Base-by-base conservation (phyloP, 1,140 invertebrate species). In the Dermatophagoides farinae region DNA sequence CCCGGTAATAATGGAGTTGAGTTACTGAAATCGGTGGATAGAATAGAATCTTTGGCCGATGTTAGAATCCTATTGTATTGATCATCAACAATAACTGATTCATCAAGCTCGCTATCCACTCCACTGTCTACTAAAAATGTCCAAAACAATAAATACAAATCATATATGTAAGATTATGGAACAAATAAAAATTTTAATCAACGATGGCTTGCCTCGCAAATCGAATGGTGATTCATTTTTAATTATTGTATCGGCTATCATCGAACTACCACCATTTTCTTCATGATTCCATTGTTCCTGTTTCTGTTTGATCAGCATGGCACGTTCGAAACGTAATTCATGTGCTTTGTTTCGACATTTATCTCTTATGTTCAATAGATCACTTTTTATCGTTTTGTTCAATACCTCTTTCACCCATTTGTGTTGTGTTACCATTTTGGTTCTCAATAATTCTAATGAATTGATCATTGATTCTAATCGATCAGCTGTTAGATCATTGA, bases 391-490 rank as follows among this genome's bases (percentile, higher is more conserved):
- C 14, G 71, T 73, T 10, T 65, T 67, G 20, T 68, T 66, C 14
- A 75, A 67, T 67, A 77, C 76, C 65, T 77, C 72, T 62, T 78
- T 76, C 65, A 81, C 77, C 79, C 79, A 81, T 62, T 78, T 75
- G 16, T 76, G 67, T 0, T 81, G 66, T 0, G 77, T 76, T 12
- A 70, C 68, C 4, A 74, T 70, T 61, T 79, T 68, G 18, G 58
- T 63, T 59, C 76, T 73, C 18, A 77, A 79, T 12, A 71, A 73
- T 57, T 67, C 70, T 68, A 77, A 79, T 60, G 74, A 75, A n/a
- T 72, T 65, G 0, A 70, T 59, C 0, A 77, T 76, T 66, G 79
- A 76, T 23, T 70, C 64, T 41, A 77, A 73, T n/a, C 77, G 66
- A 0, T 76, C 73, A 0, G 68, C 1, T 16, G 14, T 52, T 52